A percentile compares a stretch with the other conserved stretches of the same genome.
phyloP scores from a whole-genome alignment of 2,888 invertebrate genomes.

The Mythimna pallens region DNA sequence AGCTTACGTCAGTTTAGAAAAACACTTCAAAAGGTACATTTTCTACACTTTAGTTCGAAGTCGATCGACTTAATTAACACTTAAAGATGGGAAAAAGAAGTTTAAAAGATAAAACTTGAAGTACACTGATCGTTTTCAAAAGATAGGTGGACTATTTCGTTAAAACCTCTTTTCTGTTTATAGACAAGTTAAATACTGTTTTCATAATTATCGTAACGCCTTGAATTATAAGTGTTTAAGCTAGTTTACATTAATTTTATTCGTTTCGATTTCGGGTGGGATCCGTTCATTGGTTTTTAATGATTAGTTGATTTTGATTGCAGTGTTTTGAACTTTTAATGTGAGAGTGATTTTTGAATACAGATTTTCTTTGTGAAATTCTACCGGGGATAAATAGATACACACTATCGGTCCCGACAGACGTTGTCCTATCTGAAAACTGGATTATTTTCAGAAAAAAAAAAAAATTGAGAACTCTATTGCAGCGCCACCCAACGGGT shows the following conservation, averaged over 20 bases:
- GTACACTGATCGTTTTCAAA: slow-evolving; percentile 37
- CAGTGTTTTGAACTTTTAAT: slow-evolving; percentile 23
- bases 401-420: too few relatives aligned
- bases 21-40: slow-evolving; percentile 14
- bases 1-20: slow-evolving; percentile 39
- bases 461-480: too few relatives aligned
- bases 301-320: slow-evolving; percentile 4
- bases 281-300: slow-evolving; percentile 36
- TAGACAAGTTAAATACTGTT: slow-evolving; percentile 39
- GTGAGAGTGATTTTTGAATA: too few relatives aligned
- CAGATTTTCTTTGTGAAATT: too few relatives aligned
- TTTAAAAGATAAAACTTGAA: slow-evolving; percentile 29
- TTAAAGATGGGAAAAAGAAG: slow-evolving; percentile 2
- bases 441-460: too few relatives aligned
- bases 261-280: slow-evolving; percentile 21
- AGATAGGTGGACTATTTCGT: slow-evolving; percentile 36
- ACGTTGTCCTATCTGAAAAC: too few relatives aligned
- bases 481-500: too few relatives aligned
- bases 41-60: slow-evolving; percentile 7
- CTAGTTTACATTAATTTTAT: slow-evolving; percentile 55
- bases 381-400: too few relatives aligned
- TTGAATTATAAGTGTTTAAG: slow-evolving; percentile 35
- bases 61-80: slow-evolving; percentile 37
- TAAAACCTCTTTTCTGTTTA: slow-evolving; percentile 23
- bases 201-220: slow-evolving; percentile 39